Base-by-base conservation (phyloP, 2,888 invertebrate genomes). In the Pachydiplax longipennis region DNA sequence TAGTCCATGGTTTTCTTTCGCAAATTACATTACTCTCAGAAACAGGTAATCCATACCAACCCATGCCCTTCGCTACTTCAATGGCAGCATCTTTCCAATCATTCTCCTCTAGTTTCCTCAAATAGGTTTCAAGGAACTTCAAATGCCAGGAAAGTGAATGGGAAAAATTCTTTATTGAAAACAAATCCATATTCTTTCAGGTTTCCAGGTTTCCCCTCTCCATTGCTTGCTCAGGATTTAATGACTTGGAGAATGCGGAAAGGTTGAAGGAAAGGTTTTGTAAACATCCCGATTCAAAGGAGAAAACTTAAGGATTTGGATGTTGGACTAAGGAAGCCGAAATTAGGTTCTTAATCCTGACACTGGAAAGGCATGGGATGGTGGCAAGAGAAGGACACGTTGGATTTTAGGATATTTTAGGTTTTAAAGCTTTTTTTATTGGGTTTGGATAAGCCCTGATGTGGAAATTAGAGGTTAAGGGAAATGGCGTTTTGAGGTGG, bases 91-190 rank as follows among this genome's bases (percentile, higher is more conserved):
- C 87, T 87, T 87, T 87, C 40, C 87, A 87, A 87, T 22, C 87
- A 65, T 58, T 87, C 61, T 87, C 87, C 92, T 13, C n/a, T 92
- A 22, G 92, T 92, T 22, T 92, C 92, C 35, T 92, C 92, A 8
- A 92, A 92, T 73, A 92, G 92, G 92, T 91, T 31, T 83, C 37
- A 53, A 87, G 37, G 18, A 82, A 65, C 25, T 90, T 91, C 65
- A 91, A 91, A 80, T 82, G 81, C 44, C 73, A 80, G 44, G 82
- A 48, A 58, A 90, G 90, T 40, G 82, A 90, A 82, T 40, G 80
- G 48, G 83, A 83, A 35, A 81, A 91, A 81, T n/a, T 61, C 61
- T 87, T 87, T 61, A 61, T 87, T 61, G 37, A 87, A 87, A 58
- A 83, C n/a, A 58, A 58, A 83, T 87, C 87, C 87, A 87, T 87